Evolutionary conservation across 2,888 invertebrate genomes (phyloP).

Genomic region (Lasius platythorax): DNA sequence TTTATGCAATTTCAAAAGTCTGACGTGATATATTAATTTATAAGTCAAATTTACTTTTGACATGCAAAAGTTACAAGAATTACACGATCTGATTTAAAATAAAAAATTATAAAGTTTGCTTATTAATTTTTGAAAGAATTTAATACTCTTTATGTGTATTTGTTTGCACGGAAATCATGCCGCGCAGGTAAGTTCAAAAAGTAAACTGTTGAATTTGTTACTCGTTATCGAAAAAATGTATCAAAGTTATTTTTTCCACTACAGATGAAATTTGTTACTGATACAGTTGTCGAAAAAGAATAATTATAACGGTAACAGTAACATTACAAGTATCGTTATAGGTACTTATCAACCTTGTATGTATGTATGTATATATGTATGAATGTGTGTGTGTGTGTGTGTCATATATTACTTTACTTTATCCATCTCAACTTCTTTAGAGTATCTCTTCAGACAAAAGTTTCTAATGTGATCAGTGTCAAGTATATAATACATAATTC

Average conservation of each 20-base stretch:
- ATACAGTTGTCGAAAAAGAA: background rate
- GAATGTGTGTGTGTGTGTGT: background rate
- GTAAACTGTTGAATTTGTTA: background rate
- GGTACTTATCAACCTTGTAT: background rate
- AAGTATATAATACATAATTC: slow-evolving; percentile 19
- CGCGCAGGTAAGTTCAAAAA: background rate
- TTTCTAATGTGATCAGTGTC: background rate
- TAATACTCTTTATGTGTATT: background rate
- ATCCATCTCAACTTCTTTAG: background rate
- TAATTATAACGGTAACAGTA: background rate
- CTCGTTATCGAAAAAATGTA: background rate
- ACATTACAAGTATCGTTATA: background rate
- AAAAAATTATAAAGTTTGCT: background rate
- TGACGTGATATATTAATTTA: background rate
- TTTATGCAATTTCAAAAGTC: background rate
- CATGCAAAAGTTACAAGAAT: background rate
- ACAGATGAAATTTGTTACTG: background rate
- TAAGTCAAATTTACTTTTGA: background rate
- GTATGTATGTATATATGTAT: no score
- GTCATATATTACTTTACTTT: slow-evolving; percentile 9
- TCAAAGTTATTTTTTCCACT: background rate
- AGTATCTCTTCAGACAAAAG: background rate
- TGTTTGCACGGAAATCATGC: background rate
- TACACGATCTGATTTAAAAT: background rate
- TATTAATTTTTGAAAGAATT: background rate